Evolutionary conservation across 1,140 invertebrate genomes (phyloP).

Genomic region (Eubasilissa regina): DNA sequence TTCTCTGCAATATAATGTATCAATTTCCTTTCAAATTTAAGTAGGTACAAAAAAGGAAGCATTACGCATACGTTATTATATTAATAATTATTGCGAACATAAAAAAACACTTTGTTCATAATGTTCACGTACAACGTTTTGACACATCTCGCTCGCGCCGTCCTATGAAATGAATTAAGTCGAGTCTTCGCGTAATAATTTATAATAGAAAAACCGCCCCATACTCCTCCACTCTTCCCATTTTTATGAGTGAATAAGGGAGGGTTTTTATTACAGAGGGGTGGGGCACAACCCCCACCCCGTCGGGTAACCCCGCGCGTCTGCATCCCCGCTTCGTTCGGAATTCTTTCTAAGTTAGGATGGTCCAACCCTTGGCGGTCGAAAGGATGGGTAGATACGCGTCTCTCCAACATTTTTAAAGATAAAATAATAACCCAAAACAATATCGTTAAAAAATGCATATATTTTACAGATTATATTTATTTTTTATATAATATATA

Average conservation of each 20-base stretch:
- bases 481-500: too few species aligned
- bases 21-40: too few species aligned
- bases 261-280: slow-evolving; percentile 26
- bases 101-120: background rate
- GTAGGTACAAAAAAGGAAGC: too few species aligned
- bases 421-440: too few species aligned
- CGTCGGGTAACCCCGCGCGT: background rate
- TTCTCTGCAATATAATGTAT: too few species aligned
- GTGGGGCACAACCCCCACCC: slow-evolving; percentile 3
- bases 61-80: background rate
- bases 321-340: background rate
- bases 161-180: slow-evolving; percentile 42
- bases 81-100: background rate
- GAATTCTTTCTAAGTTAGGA: slow-evolving; percentile 10
- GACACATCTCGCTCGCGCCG: slow-evolving; percentile 1
- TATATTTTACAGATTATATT: too few species aligned
- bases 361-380: background rate
- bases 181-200: slow-evolving; percentile 55
- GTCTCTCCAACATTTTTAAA: too few species aligned
- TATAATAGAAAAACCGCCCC: slow-evolving; percentile 58
- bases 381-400: background rate
- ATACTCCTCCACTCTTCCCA: slow-evolving; percentile 24
- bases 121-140: slow-evolving; percentile 10
- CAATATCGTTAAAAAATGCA: too few species aligned
- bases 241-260: slow-evolving; percentile 49